phyloP scores from a whole-genome alignment of 2,113 vertebrate genomes.

The Propithecus coquereli region DNA sequence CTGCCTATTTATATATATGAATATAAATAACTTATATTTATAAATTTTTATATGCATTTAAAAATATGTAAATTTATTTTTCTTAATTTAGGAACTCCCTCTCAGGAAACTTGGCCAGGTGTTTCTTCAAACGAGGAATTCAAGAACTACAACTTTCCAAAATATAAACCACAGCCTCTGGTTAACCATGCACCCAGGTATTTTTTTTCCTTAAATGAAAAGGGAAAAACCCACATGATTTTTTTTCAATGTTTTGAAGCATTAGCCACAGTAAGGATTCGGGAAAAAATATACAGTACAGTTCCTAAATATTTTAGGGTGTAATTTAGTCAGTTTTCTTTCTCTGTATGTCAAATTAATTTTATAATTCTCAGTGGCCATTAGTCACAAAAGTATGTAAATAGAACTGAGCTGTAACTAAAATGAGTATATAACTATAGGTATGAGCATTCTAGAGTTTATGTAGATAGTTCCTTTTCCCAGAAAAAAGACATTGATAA shows the following conservation, averaged over 20 bases:
- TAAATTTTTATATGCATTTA: background rate
- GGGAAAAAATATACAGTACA: background rate
- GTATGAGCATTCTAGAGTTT: slow-evolving; percentile 1
- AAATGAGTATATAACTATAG: background rate
- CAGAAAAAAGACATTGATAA: background rate
- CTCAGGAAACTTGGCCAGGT: slow-evolving; percentile 96
- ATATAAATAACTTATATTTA: background rate
- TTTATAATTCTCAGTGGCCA: slow-evolving; percentile 25
- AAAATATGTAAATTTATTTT: slow-evolving; percentile 23
- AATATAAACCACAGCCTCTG: slow-evolving; percentile 95
- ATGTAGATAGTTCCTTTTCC: background rate
- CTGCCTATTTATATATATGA: background rate
- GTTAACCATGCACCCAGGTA: slow-evolving; percentile 99
- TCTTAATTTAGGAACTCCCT: slow-evolving; percentile 90
- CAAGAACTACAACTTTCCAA: slow-evolving; percentile 98
- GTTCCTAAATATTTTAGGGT: slow-evolving; percentile 2
- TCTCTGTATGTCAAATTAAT: background rate
- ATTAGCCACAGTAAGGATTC: background rate
- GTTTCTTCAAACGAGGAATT: slow-evolving; percentile 97
- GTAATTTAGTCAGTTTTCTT: background rate
- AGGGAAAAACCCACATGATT: background rate
- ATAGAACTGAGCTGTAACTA: slow-evolving; percentile 4
- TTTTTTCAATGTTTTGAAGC: background rate
- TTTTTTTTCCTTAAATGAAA: slow-evolving; percentile 36
- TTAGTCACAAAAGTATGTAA: background rate